Conservation (phyloP, 2,888 invertebrate species). For the Mimachlamys varia region DNA sequence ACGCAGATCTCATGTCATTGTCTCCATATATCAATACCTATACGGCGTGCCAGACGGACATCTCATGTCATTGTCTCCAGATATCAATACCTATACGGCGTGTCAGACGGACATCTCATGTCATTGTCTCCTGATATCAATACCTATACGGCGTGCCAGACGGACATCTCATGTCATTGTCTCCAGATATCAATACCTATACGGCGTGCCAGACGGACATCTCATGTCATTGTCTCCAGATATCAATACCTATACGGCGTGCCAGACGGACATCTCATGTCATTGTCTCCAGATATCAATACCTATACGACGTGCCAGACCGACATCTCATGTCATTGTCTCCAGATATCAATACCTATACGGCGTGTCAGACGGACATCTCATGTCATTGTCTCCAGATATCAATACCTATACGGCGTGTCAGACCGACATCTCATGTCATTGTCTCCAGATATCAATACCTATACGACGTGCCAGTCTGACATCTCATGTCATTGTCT, state of each 20-base stretch:
- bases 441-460: neutral
- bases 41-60: neutral
- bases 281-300: too few species aligned
- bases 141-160: neutral
- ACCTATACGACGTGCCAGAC: neutral
- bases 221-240: neutral
- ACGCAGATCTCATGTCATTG: neutral
- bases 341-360: neutral
- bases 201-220: neutral
- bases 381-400: neutral
- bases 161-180: neutral
- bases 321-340: neutral
- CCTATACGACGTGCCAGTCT: neutral
- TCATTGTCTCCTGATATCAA: too few species aligned
- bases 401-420: neutral
- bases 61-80: neutral
- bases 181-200: neutral
- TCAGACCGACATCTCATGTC: neutral
- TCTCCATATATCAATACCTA: neutral
- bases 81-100: neutral
- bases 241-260: neutral
- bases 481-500: neutral
- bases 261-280: neutral
- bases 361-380: neutral
- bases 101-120: neutral